These are phyloP conservation scores for Phalacrocorax aristotelis DNA, from an alignment of 2,113 vertebrate genomes.

Conservation along the genomic window DNA sequence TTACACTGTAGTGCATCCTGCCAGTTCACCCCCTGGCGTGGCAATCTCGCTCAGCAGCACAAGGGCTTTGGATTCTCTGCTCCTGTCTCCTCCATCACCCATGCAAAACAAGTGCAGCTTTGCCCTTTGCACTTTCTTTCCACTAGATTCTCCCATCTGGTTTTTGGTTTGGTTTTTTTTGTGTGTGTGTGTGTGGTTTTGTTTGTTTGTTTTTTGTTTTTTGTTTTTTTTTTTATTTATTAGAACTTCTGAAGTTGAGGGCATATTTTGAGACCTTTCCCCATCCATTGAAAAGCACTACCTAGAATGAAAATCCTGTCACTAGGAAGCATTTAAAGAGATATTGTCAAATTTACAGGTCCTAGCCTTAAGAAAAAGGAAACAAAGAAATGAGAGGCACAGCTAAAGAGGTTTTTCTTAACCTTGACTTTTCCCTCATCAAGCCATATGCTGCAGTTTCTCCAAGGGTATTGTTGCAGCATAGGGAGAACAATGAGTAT, in stretches of 20 bases:
- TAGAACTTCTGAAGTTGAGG: background rate
- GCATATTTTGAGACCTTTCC: background rate
- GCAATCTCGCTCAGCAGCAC: background rate
- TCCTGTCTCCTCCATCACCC: background rate
- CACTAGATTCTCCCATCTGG: background rate
- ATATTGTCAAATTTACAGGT: background rate
- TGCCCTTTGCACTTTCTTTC: background rate
- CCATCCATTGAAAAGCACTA: background rate
- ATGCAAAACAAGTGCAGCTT: background rate
- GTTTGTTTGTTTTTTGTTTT: too few species aligned
- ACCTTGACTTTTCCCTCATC: conserved; percentile 9
- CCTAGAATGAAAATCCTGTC: background rate
- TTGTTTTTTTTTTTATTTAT: background rate
- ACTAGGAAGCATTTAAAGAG: background rate
- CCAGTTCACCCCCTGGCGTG: background rate
- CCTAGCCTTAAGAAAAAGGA: background rate
- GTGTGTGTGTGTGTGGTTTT: too few species aligned
- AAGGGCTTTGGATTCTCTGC: background rate
- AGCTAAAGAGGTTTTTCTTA: background rate
- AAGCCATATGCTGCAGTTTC: conserved; percentile 23
- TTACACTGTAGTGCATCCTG: background rate
- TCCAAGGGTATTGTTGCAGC: background rate
- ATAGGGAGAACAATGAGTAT: conserved; percentile 38
- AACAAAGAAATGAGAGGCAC: background rate
- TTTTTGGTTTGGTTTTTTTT: too few species aligned